Conservation (phyloP, 2,113 vertebrate species). For the zebrafish (Danio rerio) region DNA sequence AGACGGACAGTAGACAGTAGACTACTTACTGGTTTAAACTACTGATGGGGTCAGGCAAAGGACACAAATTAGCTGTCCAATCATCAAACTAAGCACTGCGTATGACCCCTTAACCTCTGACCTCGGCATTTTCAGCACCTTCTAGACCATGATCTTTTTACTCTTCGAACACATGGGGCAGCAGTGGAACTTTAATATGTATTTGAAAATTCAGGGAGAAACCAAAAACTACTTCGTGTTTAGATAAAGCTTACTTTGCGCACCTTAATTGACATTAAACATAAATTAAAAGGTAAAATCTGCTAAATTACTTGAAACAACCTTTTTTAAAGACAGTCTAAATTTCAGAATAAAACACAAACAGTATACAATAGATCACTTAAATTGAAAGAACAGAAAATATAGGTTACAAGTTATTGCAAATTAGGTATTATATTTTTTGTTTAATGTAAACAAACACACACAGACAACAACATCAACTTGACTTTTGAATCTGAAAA, state of each 20-base stretch:
- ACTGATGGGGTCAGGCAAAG: slow-evolving; percentile 89
- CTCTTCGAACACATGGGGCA: slow-evolving; percentile 38
- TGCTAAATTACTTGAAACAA: not conserved
- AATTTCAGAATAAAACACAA: not conserved
- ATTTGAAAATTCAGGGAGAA: not conserved
- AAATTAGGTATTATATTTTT: not conserved
- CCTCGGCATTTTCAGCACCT: slow-evolving; percentile 70
- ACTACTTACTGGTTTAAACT: slow-evolving; percentile 81
- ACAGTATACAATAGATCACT: not conserved
- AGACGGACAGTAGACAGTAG: slow-evolving; percentile 76
- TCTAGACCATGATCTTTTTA: slow-evolving; percentile 8
- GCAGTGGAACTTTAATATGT: slow-evolving; percentile 29
- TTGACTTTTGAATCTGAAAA: not conserved
- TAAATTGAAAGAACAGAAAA: not conserved
- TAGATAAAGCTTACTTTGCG: not conserved
- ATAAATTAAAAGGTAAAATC: not conserved
- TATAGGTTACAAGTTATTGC: not conserved
- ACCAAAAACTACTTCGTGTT: not conserved
- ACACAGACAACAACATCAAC: not conserved
- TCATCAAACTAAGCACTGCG: slow-evolving; percentile 87
- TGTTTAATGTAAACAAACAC: not conserved
- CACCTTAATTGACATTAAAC: not conserved
- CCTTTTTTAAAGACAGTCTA: not conserved
- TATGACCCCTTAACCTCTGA: slow-evolving; percentile 90
- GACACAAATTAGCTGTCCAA: slow-evolving; percentile 91